Evolutionary conservation across 2,113 vertebrate genomes (phyloP).

Genomic region (Neopipo cinnamomea): DNA sequence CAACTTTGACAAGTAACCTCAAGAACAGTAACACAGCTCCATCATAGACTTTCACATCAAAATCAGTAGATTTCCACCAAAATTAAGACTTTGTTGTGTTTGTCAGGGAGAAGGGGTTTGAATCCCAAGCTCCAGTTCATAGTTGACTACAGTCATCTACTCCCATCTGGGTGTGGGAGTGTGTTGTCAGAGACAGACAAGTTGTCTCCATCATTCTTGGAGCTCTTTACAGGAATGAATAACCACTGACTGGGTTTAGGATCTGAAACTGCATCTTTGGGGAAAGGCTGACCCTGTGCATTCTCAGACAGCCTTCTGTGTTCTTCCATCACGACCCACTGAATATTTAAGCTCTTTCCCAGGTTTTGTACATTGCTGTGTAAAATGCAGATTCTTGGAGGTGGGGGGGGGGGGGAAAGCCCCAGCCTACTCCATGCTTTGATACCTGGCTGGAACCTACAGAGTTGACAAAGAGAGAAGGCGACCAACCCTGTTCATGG

Average conservation of each 20-base stretch:
- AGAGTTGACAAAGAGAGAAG: constrained; percentile 23
- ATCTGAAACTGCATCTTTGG: neutral
- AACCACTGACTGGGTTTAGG: neutral
- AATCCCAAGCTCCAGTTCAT: neutral
- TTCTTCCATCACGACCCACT: neutral
- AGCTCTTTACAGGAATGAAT: neutral
- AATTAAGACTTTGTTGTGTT: neutral
- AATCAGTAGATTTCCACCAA: neutral
- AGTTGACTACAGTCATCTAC: neutral
- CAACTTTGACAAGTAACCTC: neutral
- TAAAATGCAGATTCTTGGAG: neutral
- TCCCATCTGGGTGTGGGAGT: constrained; percentile 38
- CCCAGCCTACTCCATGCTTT: neutral
- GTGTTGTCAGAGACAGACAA: constrained; percentile 23
- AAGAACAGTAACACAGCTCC: neutral
- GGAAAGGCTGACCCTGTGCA: neutral
- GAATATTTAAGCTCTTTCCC: neutral
- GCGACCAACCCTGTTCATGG: constrained; percentile 20
- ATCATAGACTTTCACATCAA: neutral
- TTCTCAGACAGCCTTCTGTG: neutral
- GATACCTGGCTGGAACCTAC: constrained; percentile 42
- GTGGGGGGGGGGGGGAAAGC: no score
- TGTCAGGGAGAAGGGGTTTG: neutral
- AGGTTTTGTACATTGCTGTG: neutral
- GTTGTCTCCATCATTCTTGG: neutral